Evolutionary conservation across 1,140 invertebrate species (phyloP), one percentile per base, ranked within the genome.

Genomic region (Eufriesea mexicana): DNA sequence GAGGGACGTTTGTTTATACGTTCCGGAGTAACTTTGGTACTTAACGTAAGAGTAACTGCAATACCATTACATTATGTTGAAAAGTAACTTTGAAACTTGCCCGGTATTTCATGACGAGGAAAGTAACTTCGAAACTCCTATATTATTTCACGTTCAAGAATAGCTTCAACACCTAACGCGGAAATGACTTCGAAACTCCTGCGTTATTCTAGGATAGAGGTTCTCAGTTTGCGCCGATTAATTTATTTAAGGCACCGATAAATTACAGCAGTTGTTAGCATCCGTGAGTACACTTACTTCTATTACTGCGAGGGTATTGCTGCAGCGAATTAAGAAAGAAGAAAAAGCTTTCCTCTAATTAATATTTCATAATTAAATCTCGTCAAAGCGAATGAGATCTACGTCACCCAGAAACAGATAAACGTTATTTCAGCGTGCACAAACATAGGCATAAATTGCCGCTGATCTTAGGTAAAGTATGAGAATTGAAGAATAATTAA

Each of bases 131-230:
- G 47, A 2, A 59, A 57, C 51, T 57, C n/a, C 25, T 49, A 28
- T 76, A 64, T 64, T 64, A 76, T 64, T 76, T 64, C 45, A 76
- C 20, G 59, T 49, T 47, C 74, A 64, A 51, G 71, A 45, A 61
- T 61, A 74, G 20, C 20, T 74, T 74, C 54, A 61, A 61, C 55
- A 18, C 71, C 55, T 72, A 72, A 55, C 35, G 35, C 71, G 57
- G 35, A 74, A 74, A 45, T 54, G 55, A 74, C 51, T 74, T 74
- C 20, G 35, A 42, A 57, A 74, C 54, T 74, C 25, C 71, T 18
- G 35, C 20, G 54, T 25, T n/a, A 45, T 54, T n/a, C n/a, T 18
- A 35, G 16, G 23, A 7, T 54, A n/a, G 55, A 35, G 71, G 55
- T 35, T 45, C 71, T 59, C 54, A 74, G 57, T 74, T 74, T 71